phyloP scores from a whole-genome alignment of 2,113 vertebrate species.

The Myiagra hebetior region DNA sequence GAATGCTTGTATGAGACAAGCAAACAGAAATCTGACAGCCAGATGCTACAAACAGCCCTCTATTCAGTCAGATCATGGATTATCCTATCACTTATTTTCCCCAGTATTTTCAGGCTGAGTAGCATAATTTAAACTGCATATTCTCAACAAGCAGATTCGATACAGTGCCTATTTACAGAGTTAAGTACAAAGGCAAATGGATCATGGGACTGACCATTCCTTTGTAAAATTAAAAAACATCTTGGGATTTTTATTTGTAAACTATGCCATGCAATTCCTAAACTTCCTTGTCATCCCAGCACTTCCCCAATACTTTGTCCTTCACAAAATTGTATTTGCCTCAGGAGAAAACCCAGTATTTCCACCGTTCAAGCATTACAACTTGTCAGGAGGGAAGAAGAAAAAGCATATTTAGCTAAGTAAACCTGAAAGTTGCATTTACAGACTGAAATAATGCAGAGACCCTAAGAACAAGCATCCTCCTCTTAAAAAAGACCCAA shows the following conservation, averaged over 20 bases:
- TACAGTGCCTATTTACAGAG: not conserved
- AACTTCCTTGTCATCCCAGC: not conserved
- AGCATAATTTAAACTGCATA: not conserved
- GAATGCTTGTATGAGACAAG: rapidly evolving
- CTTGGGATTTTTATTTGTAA: not conserved
- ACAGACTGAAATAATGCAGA: not conserved
- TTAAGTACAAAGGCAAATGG: not conserved
- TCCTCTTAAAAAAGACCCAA: not conserved
- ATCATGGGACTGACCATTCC: not conserved
- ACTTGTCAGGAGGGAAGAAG: not conserved
- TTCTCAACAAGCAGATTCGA: not conserved
- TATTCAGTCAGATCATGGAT: not conserved
- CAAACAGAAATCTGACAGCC: not conserved
- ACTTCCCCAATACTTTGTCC: not conserved
- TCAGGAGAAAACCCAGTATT: not conserved
- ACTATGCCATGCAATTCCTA: not conserved
- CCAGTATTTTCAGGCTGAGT: not conserved
- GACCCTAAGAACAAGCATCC: not conserved
- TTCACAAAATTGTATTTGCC: not conserved
- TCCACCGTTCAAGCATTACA: not conserved
- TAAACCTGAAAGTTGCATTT: not conserved
- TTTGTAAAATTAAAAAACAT: not conserved
- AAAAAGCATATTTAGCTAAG: not conserved
- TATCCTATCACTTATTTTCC: not conserved
- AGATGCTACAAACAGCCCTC: not conserved